Evolutionary conservation across 2,113 vertebrate species (phyloP).

Genomic region (Falcunculus frontatus): DNA sequence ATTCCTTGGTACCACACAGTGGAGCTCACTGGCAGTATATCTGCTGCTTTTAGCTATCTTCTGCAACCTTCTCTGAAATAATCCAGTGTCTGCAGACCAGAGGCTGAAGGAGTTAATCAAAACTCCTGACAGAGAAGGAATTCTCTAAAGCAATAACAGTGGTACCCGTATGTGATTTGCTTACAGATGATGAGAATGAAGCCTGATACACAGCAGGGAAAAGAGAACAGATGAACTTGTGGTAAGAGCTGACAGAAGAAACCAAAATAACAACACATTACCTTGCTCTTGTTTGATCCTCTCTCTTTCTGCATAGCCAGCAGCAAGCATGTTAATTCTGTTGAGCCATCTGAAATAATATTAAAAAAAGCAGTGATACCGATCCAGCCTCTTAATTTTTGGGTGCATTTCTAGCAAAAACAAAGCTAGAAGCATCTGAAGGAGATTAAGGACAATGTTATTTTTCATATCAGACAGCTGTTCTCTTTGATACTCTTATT

Average conservation of each 20-base stretch:
- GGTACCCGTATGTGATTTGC: not conserved
- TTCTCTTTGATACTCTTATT: constrained; percentile 31
- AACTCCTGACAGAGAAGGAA: not conserved
- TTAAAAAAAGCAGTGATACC: constrained; percentile 51
- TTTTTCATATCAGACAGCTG: constrained; percentile 13
- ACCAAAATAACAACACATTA: constrained; percentile 56
- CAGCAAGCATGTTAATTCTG: constrained; percentile 92
- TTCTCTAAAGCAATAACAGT: not conserved
- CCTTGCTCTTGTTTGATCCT: constrained; percentile 94
- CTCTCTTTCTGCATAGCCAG: constrained; percentile 92
- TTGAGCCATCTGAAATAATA: constrained; percentile 93
- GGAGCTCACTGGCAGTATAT: not conserved
- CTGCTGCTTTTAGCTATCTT: not conserved
- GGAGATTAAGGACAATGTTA: not conserved
- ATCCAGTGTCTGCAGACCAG: not conserved
- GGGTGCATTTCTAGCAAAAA: constrained; percentile 2
- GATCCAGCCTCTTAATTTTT: not conserved
- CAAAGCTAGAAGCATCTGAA: constrained; percentile 5
- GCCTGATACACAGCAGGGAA: not conserved
- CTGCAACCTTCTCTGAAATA: not conserved
- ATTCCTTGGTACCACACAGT: not conserved
- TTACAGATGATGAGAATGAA: not conserved
- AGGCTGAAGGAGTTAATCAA: not conserved
- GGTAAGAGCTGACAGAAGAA: not conserved
- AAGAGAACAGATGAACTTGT: not conserved